Evolutionary conservation across 35 echinoderm and acorn worm species (phyloP).

Genomic region (Ptychodera flava): DNA sequence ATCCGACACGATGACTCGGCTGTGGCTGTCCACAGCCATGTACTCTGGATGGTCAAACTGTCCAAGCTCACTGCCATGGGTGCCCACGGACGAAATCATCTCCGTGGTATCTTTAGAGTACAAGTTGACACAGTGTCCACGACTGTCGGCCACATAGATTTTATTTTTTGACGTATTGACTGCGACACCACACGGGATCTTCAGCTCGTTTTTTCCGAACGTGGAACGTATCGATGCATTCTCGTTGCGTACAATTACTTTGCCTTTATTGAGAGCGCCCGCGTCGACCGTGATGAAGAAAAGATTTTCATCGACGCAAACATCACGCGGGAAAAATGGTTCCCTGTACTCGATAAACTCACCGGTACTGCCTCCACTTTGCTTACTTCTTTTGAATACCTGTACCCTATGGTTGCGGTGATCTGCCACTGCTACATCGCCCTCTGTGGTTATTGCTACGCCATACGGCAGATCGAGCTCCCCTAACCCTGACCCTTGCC

Average conservation of each 20-base stretch:
- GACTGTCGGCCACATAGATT: neutral
- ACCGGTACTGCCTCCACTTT: neutral
- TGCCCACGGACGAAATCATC: neutral
- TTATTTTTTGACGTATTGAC: neutral
- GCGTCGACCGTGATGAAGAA: neutral
- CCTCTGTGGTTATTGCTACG: neutral
- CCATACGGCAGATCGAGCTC: neutral
- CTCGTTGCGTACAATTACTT: neutral
- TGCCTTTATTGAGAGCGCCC: neutral
- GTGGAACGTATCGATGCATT: neutral
- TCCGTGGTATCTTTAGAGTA: neutral
- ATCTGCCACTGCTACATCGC: neutral
- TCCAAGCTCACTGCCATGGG: neutral
- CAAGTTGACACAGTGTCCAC: neutral
- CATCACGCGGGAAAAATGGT: neutral
- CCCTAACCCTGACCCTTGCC: neutral
- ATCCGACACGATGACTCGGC: neutral
- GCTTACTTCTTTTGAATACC: neutral
- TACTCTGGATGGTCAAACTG: neutral
- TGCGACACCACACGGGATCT: neutral
- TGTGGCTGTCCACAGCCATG: neutral
- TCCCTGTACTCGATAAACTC: neutral
- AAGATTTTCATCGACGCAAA: neutral
- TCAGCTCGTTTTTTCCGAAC: neutral
- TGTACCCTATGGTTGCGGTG: neutral